Percentiles rank a stretch among this genome's conserved stretches.
These are phyloP conservation scores for Ptychoptera contaminata DNA, from an alignment of 2,888 invertebrate genomes.

Conservation along the genomic window DNA sequence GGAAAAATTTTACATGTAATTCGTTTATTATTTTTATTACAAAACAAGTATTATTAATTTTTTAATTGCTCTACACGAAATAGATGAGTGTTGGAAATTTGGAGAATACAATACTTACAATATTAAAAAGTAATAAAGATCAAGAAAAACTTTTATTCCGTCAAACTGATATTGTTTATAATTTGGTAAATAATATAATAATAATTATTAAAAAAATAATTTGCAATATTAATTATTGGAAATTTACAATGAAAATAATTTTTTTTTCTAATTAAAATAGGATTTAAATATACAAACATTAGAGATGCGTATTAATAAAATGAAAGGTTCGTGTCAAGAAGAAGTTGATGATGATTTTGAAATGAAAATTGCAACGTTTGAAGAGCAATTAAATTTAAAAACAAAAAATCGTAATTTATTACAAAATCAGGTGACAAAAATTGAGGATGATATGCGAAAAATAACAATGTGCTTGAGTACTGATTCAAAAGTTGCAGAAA, in stretches of 20 bases:
- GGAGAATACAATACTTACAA: conserved; percentile 14
- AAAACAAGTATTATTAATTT: neutral
- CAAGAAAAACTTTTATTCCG: conserved; percentile 33
- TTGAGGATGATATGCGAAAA: conserved; percentile 42
- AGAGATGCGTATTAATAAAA: conserved; percentile 26
- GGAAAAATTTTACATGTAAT: conserved; percentile 16
- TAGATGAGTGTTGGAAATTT: conserved; percentile 19
- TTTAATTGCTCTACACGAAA: conserved; percentile 1
- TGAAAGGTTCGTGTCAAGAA: conserved; percentile 22
- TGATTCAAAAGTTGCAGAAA: conserved; percentile 31
- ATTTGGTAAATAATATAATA: conserved; percentile 35
- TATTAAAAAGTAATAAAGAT: conserved; percentile 15
- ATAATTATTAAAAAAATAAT: neutral
- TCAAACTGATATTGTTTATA: conserved; percentile 44
- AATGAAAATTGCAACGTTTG: conserved; percentile 32
- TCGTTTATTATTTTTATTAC: neutral
- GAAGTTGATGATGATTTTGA: conserved; percentile 25
- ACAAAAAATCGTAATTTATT: conserved; percentile 30
- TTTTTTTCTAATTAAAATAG: conserved; percentile 11
- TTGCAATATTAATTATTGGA: neutral
- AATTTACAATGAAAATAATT: neutral
- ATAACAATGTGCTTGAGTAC: conserved; percentile 31
- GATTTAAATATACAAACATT: conserved; percentile 30
- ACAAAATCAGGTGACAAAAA: conserved; percentile 34
- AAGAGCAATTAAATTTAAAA: conserved; percentile 28